Percentiles rank a stretch among this genome's conserved stretches.
phyloP scores from a whole-genome alignment of 2,113 vertebrate genomes.

The Ariopsis seemanni region DNA sequence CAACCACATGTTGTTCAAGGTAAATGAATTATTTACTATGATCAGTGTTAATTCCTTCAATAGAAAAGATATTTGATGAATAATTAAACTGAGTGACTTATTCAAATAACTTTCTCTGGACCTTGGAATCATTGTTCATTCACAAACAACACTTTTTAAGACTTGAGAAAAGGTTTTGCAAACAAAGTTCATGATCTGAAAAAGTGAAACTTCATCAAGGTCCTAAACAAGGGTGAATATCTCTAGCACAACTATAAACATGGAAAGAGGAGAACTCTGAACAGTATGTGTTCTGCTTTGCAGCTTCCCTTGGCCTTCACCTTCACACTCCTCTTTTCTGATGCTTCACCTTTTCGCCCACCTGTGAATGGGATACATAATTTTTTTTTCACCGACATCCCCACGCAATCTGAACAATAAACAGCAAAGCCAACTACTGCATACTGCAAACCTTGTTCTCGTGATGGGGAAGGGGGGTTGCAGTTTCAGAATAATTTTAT shows the following conservation, averaged over 20 bases:
- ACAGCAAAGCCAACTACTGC: constrained; percentile 63
- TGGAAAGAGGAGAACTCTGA: not conserved
- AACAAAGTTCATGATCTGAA: not conserved
- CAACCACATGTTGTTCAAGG: constrained; percentile 1
- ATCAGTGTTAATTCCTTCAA: constrained; percentile 38
- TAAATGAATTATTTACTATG: constrained; percentile 44
- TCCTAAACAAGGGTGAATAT: not conserved
- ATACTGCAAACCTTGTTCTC: constrained; percentile 60
- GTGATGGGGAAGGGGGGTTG: not conserved
- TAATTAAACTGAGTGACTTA: constrained; percentile 31
- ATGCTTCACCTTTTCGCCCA: not conserved
- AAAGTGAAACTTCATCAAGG: not conserved
- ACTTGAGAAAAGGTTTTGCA: not conserved
- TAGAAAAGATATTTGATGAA: constrained; percentile 34
- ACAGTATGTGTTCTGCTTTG: not conserved
- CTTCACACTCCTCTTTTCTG: not conserved
- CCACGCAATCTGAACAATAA: constrained; percentile 66
- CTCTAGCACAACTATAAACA: too few relatives aligned
- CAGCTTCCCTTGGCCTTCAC: not conserved
- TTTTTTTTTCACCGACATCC: constrained; percentile 59
- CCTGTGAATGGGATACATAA: constrained; percentile 50
- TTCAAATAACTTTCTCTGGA: constrained; percentile 1
- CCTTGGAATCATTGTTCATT: constrained; percentile 39
- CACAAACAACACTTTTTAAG: constrained; percentile 17
- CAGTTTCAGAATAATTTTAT: not conserved